Evolutionary conservation across 1,140 invertebrate genomes (phyloP).

Genomic region (Meloidogyne hapla): DNA sequence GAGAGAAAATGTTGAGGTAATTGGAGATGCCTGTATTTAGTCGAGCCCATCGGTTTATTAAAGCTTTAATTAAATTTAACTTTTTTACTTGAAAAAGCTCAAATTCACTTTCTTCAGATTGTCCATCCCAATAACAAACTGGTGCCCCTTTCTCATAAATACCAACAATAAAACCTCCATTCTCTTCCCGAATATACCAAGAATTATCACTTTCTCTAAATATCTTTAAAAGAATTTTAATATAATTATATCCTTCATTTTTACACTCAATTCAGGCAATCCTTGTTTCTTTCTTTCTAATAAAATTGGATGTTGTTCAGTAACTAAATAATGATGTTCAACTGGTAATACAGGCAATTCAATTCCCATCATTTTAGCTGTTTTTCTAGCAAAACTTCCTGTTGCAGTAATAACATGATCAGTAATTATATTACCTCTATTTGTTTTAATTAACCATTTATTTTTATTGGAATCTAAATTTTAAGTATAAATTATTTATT

Average conservation of each 20-base stretch:
- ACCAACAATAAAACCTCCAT: background rate
- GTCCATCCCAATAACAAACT: background rate
- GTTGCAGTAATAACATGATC: conserved; percentile 3
- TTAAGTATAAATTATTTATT: too few relatives aligned
- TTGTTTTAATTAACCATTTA: conserved; percentile 6
- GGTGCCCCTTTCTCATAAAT: background rate
- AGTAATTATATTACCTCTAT: background rate
- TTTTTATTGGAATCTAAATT: background rate
- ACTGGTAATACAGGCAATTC: background rate
- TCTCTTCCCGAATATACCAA: background rate
- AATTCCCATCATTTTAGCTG: background rate
- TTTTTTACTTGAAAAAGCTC: background rate
- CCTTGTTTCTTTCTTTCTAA: conserved; percentile 3
- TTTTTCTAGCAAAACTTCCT: background rate
- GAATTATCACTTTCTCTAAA: conserved; percentile 3
- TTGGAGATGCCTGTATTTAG: too few relatives aligned
- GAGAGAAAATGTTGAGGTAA: too few relatives aligned
- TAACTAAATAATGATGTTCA: conserved; percentile 1
- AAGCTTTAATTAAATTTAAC: background rate
- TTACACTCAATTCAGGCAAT: background rate
- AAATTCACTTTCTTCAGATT: background rate
- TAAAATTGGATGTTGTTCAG: background rate
- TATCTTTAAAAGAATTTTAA: background rate
- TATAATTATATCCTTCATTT: too few relatives aligned
- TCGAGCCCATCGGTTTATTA: background rate